Percentiles rank a stretch among this genome's conserved stretches.
Evolutionary conservation across 2,113 vertebrate species (phyloP).

Genomic region (Chamaea fasciata): DNA sequence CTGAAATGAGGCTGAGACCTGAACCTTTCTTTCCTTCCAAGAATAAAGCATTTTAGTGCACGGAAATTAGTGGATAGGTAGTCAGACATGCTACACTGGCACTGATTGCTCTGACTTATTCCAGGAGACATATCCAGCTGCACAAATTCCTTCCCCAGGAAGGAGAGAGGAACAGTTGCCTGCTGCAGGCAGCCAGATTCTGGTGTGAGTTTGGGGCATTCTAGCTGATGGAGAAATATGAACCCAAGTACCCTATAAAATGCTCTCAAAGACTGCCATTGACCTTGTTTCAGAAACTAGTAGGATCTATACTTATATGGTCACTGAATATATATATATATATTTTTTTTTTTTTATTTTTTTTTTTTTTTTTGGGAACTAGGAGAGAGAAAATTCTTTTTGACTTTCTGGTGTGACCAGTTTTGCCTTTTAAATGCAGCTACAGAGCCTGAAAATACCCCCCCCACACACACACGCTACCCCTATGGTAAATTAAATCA

Average conservation of each 20-base stretch:
- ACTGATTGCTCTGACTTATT: neutral
- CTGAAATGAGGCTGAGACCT: neutral
- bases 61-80: neutral
- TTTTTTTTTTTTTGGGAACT: neutral
- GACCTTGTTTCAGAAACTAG: neutral
- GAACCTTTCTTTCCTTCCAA: neutral
- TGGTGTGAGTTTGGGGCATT: neutral
- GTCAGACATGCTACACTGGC: neutral
- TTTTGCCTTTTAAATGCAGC: neutral
- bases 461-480: neutral
- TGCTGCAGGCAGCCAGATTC: neutral
- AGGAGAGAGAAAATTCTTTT: neutral
- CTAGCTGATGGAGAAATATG: neutral
- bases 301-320: neutral
- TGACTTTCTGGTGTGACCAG: neutral
- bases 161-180: neutral
- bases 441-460: neutral
- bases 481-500: neutral
- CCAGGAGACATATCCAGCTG: neutral
- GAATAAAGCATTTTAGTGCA: neutral
- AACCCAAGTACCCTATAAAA: neutral
- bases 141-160: neutral
- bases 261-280: neutral
- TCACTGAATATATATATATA: too few relatives aligned
- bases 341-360: neutral